Percentiles rank a stretch among this genome's conserved stretches.
Evolutionary conservation across 2,113 vertebrate species (phyloP).

Genomic region (Trematocara unimaculatum): DNA sequence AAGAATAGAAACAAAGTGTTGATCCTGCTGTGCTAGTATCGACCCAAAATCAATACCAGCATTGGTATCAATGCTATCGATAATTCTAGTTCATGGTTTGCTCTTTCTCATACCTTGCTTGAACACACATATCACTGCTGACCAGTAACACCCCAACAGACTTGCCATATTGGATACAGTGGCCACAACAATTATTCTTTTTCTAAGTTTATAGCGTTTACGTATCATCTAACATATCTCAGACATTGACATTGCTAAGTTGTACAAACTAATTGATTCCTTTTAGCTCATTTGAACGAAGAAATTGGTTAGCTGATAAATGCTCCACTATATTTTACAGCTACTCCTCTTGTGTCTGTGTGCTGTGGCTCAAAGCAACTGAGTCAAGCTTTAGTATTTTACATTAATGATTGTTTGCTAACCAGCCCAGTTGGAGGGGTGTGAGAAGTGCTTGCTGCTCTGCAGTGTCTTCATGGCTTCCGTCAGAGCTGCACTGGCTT

Average conservation of each 20-base stretch:
- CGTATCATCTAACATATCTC: background rate
- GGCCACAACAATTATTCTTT: background rate
- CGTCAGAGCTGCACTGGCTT: constrained; percentile 82
- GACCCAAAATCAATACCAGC: background rate
- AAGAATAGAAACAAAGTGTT: background rate
- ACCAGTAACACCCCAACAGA: background rate
- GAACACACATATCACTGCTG: background rate
- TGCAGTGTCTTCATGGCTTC: constrained; percentile 92
- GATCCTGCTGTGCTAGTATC: background rate
- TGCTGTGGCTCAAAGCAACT: background rate
- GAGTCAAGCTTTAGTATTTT: background rate
- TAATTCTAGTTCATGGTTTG: background rate
- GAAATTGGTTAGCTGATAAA: background rate
- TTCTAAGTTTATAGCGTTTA: background rate
- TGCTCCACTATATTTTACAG: background rate
- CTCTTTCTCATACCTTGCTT: background rate
- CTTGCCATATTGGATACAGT: background rate
- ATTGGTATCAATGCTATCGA: background rate
- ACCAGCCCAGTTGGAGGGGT: constrained; percentile 96
- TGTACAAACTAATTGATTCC: background rate
- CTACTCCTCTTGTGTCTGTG: background rate
- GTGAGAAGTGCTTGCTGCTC: constrained; percentile 87
- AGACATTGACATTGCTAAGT: background rate
- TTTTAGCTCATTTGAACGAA: background rate
- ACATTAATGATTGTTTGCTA: background rate